Conservation (phyloP, 2,888 invertebrate species). For the Tribolium freemani region DNA sequence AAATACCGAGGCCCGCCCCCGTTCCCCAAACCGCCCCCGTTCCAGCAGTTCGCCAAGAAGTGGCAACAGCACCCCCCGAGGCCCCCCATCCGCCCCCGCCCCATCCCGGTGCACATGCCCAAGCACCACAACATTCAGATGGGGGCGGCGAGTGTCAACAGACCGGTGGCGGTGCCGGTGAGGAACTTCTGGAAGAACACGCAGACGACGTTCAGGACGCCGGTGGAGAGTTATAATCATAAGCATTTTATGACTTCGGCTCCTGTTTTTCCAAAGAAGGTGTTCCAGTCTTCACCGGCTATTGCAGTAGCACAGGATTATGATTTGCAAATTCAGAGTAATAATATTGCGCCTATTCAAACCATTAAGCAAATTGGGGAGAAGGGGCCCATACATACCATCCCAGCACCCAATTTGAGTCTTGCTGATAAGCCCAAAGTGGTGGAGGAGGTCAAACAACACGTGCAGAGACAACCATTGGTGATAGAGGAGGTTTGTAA, state of each 20-base stretch:
- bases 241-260: conserved; percentile 14
- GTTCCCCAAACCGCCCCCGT: conserved; percentile 58
- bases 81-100: conserved; percentile 49
- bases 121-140: conserved; percentile 51
- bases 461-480: conserved; percentile 29
- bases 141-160: conserved; percentile 42
- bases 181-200: conserved; percentile 57
- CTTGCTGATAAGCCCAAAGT: conserved; percentile 76
- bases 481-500: background rate
- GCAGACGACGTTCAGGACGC: conserved; percentile 49
- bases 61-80: conserved; percentile 48
- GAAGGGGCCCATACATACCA: conserved; percentile 86
- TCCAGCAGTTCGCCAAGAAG: conserved; percentile 58
- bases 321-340: conserved; percentile 64
- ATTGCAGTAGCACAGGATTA: conserved; percentile 56
- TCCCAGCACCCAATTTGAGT: conserved; percentile 87
- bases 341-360: conserved; percentile 60
- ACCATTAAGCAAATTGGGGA: conserved; percentile 66
- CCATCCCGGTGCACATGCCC: conserved; percentile 53
- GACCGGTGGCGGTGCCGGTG: conserved; percentile 47
- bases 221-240: conserved; percentile 16
- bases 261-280: conserved; percentile 47
- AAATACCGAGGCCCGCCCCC: conserved; percentile 64
- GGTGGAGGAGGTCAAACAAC: conserved; percentile 61
- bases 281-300: conserved; percentile 57